phyloP scores from a whole-genome alignment of 2,888 invertebrate genomes.

The Hypselothyrea guttata region DNA sequence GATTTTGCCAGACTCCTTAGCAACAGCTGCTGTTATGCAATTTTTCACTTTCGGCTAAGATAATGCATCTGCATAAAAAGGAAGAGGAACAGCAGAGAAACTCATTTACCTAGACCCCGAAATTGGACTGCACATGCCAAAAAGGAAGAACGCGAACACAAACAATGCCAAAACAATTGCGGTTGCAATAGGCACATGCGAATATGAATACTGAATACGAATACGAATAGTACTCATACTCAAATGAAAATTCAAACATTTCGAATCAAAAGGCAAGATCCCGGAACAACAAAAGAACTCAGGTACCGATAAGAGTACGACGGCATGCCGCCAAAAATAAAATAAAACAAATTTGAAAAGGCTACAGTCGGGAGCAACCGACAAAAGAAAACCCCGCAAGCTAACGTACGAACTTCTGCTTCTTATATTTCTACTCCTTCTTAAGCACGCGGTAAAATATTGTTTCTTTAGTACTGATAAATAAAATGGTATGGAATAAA shows the following conservation, averaged over 20 bases:
- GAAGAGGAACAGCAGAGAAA: conserved; percentile 20
- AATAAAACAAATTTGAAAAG: no score
- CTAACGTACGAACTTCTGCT: no score
- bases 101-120: conserved; percentile 53
- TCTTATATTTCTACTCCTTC: no score
- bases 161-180: conserved; percentile 67
- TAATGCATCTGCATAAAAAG: conserved; percentile 54
- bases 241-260: conserved; percentile 9
- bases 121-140: conserved; percentile 74
- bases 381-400: no score
- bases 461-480: no score
- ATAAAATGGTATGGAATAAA: no score
- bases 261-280: conserved; percentile 57
- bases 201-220: conserved; percentile 27
- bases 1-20: conserved; percentile 2
- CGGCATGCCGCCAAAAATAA: conserved; percentile 64
- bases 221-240: conserved; percentile 19
- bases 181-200: conserved; percentile 63
- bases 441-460: no score
- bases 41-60: conserved; percentile 18
- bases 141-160: conserved; percentile 40
- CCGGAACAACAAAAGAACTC: conserved; percentile 40
- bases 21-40: conserved; percentile 55
- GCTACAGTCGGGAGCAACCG: no score
- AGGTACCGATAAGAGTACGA: conserved; percentile 43